Evolutionary conservation across 2,888 invertebrate species (phyloP), one percentile per base, ranked within the genome.

Genomic region (Tenthredo amoena): DNA sequence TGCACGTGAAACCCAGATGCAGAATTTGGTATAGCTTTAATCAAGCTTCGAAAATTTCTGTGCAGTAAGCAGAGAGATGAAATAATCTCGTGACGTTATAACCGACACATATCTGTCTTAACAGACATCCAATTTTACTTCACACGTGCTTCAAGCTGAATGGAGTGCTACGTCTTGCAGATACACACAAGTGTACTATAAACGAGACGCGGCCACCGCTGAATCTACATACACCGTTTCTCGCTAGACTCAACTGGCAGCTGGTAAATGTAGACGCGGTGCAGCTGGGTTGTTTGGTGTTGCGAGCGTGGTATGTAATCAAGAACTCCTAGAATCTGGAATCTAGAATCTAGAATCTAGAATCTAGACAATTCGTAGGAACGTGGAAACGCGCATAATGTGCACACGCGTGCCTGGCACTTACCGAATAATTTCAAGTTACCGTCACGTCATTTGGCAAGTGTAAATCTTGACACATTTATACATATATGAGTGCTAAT

Each of bases 81-180:
- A 81, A 81, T 81, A 62, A 81, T 81, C 81, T 62, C n/a, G 62
- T 31, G 40, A 81, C 62, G 62, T 81, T 62, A 81, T 81, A 81
- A 81, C 81, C 81, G 81, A 40, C 50, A 62, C 62, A 81, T 81
- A 58, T 81, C 81, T 81, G 81, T 81, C 81, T 81, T 81, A 81
- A 81, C 81, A 81, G 81, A 81, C 81, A 81, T 81, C 81, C 81
- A 81, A 81, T 81, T 81, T 81, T 81, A 81, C 81, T 81, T 62
- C 26, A 81, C 81, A 58, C 81, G 81, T 81, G 81, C 81, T 81
- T 62, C 58, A 37, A 62, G 40, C 62, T 81, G 50, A 62, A 81
- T 81, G 58, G 81, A 62, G 62, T 62, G n/a, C 81, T 37, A 62
- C 81, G 81, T 81, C 81, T 81, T 31, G 37, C 37, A 81, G 81